Percentiles rank a stretch among this genome's conserved stretches.
Evolutionary conservation across 2,113 vertebrate genomes (phyloP).

Genomic region (Nothobranchius kuhntae): DNA sequence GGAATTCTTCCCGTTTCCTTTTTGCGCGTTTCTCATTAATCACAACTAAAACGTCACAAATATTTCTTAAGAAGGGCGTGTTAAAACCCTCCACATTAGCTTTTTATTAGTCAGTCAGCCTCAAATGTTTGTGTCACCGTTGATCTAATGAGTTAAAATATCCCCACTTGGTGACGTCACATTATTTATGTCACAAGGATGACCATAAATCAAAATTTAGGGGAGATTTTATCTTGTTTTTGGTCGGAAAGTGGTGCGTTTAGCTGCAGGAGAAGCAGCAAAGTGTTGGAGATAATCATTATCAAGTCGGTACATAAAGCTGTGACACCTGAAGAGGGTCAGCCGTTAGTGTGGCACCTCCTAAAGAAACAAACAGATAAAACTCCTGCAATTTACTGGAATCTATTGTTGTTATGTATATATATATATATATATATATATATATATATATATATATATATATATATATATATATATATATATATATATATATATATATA

Average conservation of each 20-base stretch:
- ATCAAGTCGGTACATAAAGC: conserved; percentile 70
- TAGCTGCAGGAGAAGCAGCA: conserved; percentile 21
- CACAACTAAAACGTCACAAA: conserved; percentile 10
- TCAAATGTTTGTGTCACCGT: background rate
- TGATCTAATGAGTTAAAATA: background rate
- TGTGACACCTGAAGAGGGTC: conserved; percentile 64
- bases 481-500: too few relatives aligned
- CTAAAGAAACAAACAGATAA: conserved; percentile 51
- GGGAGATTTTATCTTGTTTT: too few relatives aligned
- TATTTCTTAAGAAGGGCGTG: conserved; percentile 8
- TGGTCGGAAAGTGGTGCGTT: too few relatives aligned
- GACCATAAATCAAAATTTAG: background rate
- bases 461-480: too few relatives aligned
- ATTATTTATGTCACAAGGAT: background rate
- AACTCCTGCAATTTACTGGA: background rate
- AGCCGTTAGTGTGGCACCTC: conserved; percentile 37
- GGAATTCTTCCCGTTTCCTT: conserved; percentile 25
- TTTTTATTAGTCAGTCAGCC: background rate
- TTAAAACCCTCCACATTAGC: background rate
- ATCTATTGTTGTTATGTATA: background rate
- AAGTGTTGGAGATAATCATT: conserved; percentile 67
- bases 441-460: too few relatives aligned
- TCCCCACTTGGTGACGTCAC: too few relatives aligned
- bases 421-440: too few relatives aligned
- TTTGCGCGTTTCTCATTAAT: conserved; percentile 19